Percentiles rank a stretch among this genome's conserved stretches.
These are phyloP conservation scores for Imbricaverruca yamaguchii DNA, from an alignment of 2,888 invertebrate species.

Conservation along the genomic window DNA sequence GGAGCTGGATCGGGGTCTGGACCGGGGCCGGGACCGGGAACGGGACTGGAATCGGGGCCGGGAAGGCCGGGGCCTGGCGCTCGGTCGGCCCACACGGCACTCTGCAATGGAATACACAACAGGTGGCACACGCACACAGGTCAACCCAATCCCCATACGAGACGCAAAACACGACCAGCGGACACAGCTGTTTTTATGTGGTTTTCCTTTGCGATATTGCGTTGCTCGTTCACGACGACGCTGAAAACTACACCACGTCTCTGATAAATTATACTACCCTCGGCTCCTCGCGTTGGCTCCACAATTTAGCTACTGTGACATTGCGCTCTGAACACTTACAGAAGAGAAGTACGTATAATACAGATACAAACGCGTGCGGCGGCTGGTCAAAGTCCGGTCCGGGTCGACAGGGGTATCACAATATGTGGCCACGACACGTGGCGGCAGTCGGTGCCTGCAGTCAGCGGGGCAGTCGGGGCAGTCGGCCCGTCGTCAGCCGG, in stretches of 20 bases:
- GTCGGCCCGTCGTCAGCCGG: no score
- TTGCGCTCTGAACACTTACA: background rate
- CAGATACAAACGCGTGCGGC: background rate
- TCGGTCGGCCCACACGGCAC: background rate
- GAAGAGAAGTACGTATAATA: constrained; percentile 12
- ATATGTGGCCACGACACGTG: background rate
- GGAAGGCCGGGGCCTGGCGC: no score
- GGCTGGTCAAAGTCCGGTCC: background rate
- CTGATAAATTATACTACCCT: constrained; percentile 16
- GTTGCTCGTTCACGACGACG: background rate
- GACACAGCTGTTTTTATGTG: constrained; percentile 1
- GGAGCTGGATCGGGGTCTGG: no score
- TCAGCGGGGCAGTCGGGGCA: no score
- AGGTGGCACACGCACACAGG: background rate
- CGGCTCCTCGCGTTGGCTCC: background rate
- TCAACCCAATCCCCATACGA: background rate
- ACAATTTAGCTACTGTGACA: background rate
- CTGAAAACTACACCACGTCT: background rate
- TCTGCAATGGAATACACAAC: background rate
- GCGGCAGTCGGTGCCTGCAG: background rate
- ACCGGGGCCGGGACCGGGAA: no score
- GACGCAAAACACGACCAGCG: background rate
- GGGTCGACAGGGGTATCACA: constrained; percentile 15
- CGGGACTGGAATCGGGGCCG: no score
- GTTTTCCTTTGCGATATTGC: background rate